Conservation (phyloP, 2,113 vertebrate genomes). For the Rynchops niger region DNA sequence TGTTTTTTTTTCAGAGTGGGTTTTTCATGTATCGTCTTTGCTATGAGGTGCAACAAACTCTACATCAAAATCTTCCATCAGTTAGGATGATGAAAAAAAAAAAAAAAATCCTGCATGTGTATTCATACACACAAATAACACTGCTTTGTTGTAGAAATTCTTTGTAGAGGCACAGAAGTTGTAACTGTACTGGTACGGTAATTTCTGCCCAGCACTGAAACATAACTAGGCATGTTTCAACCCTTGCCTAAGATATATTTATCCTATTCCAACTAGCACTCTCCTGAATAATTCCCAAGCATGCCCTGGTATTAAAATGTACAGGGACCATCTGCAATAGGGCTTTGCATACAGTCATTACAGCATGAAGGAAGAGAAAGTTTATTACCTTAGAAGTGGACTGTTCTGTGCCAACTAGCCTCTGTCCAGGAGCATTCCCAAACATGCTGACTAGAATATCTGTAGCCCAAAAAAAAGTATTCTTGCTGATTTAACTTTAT, state of each 20-base stretch:
- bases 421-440: not conserved
- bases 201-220: not conserved
- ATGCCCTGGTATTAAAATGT: fast-evolving
- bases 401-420: not conserved
- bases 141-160: not conserved
- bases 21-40: not conserved
- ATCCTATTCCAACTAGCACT: not conserved
- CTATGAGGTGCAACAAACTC: not conserved
- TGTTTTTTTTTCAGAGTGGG: not conserved
- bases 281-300: not conserved
- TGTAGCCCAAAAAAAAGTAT: not conserved
- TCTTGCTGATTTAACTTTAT: not conserved
- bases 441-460: not conserved
- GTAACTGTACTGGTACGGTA: not conserved
- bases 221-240: not conserved
- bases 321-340: not conserved
- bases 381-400: not conserved
- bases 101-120: not conserved
- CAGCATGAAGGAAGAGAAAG: not conserved
- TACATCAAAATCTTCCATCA: not conserved
- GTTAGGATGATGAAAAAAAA: not conserved
- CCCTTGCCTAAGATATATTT: not conserved
- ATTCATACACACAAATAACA: not conserved
- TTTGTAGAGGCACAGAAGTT: not conserved
- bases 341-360: not conserved